Evolutionary conservation across 2,888 invertebrate genomes (phyloP).

Genomic region (Oxystoma pomonae): DNA sequence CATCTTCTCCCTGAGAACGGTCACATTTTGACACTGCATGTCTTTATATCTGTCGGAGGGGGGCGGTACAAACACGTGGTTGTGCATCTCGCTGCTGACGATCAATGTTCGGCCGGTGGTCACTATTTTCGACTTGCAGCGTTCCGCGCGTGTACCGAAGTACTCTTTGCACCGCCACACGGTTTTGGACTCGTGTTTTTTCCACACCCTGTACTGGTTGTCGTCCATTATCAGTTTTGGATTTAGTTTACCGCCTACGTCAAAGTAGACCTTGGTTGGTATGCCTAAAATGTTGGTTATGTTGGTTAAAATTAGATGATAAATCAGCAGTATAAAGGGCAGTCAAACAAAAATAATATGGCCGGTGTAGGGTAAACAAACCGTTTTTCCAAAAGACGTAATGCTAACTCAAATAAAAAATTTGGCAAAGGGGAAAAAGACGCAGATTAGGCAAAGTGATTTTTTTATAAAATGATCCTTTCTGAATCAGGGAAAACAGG

Average conservation of each 20-base stretch:
- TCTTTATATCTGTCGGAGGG: constrained; percentile 11
- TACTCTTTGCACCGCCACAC: constrained; percentile 27
- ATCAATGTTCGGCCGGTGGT: constrained; percentile 24
- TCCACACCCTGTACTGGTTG: constrained; percentile 21
- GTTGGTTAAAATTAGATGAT: too few relatives aligned
- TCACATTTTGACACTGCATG: constrained; percentile 25
- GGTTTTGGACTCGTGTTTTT: constrained; percentile 22
- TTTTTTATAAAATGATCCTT: too few relatives aligned
- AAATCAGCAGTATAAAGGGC: too few relatives aligned
- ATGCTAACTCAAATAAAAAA: too few relatives aligned
- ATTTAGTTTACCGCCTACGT: constrained; percentile 24
- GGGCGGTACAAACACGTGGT: constrained; percentile 23
- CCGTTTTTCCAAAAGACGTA: too few relatives aligned
- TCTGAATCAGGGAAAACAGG: too few relatives aligned
- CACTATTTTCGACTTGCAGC: constrained; percentile 26
- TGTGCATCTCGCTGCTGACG: constrained; percentile 24
- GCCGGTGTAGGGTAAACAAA: too few relatives aligned
- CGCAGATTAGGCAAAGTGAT: too few relatives aligned
- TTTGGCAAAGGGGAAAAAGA: too few relatives aligned
- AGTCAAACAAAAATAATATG: too few relatives aligned
- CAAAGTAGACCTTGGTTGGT: constrained; percentile 22
- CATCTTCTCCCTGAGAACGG: constrained; percentile 17
- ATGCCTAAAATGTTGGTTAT: constrained; percentile 25
- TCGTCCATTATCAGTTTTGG: constrained; percentile 27
- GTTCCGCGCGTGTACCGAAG: constrained; percentile 17